Base-by-base conservation (phyloP, 2,888 invertebrate genomes). In the Bhutanitis thaidina region DNA sequence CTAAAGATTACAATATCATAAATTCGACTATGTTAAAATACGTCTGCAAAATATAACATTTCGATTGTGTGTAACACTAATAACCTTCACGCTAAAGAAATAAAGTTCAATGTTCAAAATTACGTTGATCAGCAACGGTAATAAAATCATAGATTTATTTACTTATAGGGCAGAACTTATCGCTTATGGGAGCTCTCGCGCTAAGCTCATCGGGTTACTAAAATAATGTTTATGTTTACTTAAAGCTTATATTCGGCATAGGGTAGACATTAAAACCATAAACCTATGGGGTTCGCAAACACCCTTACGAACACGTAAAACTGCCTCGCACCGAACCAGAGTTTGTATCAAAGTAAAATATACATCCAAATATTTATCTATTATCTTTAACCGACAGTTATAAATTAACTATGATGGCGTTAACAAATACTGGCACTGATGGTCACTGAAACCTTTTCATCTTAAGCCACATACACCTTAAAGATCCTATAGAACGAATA, bases 181-280 rank as follows among this genome's bases (percentile, higher is more conserved):
- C 84, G 76, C 67, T 69, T 72, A 77, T 80, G 82, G 78, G 82
- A 79, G 77, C 70, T 70, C 65, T 65, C 61, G 52, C 47, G 62
- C 67, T 80, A 77, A 82, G 82, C 83, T 87, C 77, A 85, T 87
- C 86, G 80, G 72, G 76, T 88, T 87, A 88, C 88, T 85, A 79
- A 73, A 87, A 88, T 85, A 87, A 88, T 87, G 87, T 88, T 88
- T 85, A 75, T 86, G 74, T 88, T 86, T 85, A 72, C 74, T 69
- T 60, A 67, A 66, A 72, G 82, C 80, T 80, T 80, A 77, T 75
- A 61, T 62, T 65, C 60, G 62, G 57, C 63, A 58, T 61, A 60
- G 69, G 67, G 64, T 57, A 49, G 65, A 61, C 60, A 76, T 77
- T 77, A 76, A 74, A 68, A 64, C 72, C 66, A 61, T 68, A 69